Conservation (phyloP, 2,113 vertebrate genomes). For the Mesitornis unicolor region DNA sequence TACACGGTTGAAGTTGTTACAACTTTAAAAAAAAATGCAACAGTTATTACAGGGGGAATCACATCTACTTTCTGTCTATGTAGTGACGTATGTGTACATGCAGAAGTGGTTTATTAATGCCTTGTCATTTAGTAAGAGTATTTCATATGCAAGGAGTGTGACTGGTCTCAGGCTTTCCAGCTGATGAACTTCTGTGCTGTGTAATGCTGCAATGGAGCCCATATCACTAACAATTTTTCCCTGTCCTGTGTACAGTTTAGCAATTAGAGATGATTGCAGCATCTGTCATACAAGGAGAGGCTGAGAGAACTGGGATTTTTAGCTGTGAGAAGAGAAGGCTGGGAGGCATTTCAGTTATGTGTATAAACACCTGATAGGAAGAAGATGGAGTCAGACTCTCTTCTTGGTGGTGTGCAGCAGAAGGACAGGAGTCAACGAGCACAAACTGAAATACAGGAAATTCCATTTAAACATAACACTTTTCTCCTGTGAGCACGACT, state of each 20-base stretch:
- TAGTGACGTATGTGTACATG: not conserved
- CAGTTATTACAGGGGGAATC: not conserved
- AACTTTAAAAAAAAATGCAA: not conserved
- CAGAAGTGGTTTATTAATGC: not conserved
- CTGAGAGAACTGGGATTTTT: not conserved
- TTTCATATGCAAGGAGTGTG: not conserved
- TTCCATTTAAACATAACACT: not conserved
- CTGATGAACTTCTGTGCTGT: not conserved
- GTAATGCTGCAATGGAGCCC: not conserved
- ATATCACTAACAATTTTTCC: not conserved
- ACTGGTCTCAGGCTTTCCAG: not conserved
- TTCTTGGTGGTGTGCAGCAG: not conserved
- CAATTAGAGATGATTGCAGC: not conserved
- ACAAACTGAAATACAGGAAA: not conserved
- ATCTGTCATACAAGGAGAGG: not conserved
- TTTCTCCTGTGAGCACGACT: not conserved
- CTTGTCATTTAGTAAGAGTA: not conserved
- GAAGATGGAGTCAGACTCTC: not conserved
- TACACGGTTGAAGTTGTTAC: not conserved
- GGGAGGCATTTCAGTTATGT: not conserved
- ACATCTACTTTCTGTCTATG: not conserved
- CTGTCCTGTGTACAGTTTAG: not conserved
- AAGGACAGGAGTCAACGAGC: not conserved
- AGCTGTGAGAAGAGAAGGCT: not conserved
- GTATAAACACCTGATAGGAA: not conserved